Percentiles rank a stretch among this genome's conserved stretches.
Conservation (phyloP, 2,113 vertebrate species). For the Podarcis raffonei region DNA sequence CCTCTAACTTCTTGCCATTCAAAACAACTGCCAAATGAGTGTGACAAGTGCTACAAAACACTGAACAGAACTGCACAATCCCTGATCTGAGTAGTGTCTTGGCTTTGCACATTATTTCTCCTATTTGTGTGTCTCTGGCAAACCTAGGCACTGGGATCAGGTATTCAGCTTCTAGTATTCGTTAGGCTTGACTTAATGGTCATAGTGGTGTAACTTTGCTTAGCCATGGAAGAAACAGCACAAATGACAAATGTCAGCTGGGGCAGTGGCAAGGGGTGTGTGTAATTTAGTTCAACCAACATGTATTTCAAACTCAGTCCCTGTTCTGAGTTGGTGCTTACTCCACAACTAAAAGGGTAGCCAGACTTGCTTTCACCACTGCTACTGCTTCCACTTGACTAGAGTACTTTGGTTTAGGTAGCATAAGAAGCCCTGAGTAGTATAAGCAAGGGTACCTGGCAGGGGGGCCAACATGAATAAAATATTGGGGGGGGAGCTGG, state of each 20-base stretch:
- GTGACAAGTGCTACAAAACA: neutral
- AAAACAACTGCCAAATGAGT: neutral
- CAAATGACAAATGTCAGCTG: neutral
- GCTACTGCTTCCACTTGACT: neutral
- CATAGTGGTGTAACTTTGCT: neutral
- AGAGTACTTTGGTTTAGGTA: neutral
- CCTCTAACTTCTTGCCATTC: neutral
- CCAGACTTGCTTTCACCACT: neutral
- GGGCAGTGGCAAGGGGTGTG: too few relatives aligned
- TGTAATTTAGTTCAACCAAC: neutral
- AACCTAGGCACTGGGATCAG: too few relatives aligned
- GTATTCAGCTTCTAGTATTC: neutral
- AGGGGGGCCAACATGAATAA: neutral
- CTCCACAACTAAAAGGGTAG: neutral
- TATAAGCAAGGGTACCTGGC: neutral
- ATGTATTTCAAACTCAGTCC: neutral
- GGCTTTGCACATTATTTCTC: neutral
- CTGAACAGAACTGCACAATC: neutral
- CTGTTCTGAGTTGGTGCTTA: neutral
- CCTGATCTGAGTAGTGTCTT: neutral
- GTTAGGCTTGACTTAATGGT: neutral
- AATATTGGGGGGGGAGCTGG: too few relatives aligned
- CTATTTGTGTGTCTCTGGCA: neutral
- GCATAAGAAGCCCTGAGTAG: neutral
- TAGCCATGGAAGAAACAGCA: neutral